A percentile compares a stretch with the other conserved stretches of the same genome.
These are phyloP conservation scores for Paradisaea rubra DNA, from an alignment of 2,113 vertebrate species.

Conservation along the genomic window DNA sequence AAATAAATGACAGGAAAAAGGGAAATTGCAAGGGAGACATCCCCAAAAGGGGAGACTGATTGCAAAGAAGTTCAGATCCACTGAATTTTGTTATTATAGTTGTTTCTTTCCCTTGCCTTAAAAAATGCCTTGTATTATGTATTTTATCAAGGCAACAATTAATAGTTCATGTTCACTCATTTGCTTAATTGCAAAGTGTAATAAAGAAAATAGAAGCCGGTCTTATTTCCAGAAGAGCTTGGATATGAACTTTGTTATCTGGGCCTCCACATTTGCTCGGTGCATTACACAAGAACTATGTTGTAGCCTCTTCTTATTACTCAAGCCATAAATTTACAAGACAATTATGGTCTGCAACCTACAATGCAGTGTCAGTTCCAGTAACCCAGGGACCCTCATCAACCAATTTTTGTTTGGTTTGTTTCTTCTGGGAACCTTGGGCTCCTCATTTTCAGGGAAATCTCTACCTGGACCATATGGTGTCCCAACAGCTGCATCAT, in stretches of 20 bases:
- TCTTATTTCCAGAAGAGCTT: neutral
- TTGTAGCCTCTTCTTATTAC: neutral
- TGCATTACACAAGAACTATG: neutral
- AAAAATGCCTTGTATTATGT: neutral
- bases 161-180: neutral
- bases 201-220: neutral
- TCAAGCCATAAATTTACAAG: slow-evolving; percentile 5
- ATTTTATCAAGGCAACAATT: neutral
- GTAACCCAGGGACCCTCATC: neutral
- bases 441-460: neutral
- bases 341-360: neutral
- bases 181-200: neutral
- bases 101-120: neutral
- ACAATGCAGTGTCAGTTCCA: slow-evolving; percentile 5
- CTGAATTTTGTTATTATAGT: neutral
- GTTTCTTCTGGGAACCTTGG: neutral
- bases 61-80: neutral
- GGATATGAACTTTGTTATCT: neutral
- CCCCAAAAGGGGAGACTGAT: neutral
- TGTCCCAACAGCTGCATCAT: slow-evolving; percentile 56
- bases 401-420: neutral
- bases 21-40: neutral
- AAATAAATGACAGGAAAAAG: neutral
- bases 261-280: neutral
- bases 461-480: slow-evolving; percentile 38